Conservation (phyloP, 2,113 vertebrate species). For the Sapajus apella region DNA sequence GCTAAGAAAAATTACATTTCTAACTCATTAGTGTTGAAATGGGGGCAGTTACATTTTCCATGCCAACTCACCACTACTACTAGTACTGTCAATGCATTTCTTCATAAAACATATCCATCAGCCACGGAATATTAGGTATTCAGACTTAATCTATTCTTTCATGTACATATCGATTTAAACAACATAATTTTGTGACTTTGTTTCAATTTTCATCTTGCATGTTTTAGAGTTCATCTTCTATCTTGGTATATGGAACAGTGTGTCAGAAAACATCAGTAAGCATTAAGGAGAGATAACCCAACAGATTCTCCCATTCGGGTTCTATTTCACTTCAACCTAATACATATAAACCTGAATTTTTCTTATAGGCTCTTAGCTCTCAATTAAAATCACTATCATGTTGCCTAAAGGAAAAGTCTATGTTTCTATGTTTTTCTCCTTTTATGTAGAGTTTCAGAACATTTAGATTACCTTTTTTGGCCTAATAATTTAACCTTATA, state of each 20-base stretch:
- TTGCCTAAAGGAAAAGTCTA: not conserved
- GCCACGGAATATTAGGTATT: not conserved
- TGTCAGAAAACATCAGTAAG: not conserved
- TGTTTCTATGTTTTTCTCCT: constrained; percentile 24
- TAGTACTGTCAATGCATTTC: not conserved
- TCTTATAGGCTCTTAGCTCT: not conserved
- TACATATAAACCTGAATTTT: not conserved
- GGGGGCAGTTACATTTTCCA: not conserved
- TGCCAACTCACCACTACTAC: not conserved
- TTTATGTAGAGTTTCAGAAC: constrained; percentile 21
- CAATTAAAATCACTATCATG: constrained; percentile 33
- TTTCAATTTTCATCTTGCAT: not conserved
- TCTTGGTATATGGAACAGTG: not conserved
- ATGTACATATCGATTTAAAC: not conserved
- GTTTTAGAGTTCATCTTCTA: not conserved
- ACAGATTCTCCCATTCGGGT: not conserved
- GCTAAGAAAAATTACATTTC: not conserved
- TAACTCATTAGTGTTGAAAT: not conserved
- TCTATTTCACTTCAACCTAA: constrained; percentile 23
- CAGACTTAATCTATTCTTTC: not conserved
- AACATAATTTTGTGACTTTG: not conserved
- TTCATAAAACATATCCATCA: not conserved
- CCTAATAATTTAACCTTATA: constrained; percentile 28
- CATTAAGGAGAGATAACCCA: not conserved
- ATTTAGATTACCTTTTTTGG: not conserved